Evolutionary conservation across 2,113 vertebrate species (phyloP), one percentile per base, ranked within the genome.

Genomic region (Tringa solitaria): DNA sequence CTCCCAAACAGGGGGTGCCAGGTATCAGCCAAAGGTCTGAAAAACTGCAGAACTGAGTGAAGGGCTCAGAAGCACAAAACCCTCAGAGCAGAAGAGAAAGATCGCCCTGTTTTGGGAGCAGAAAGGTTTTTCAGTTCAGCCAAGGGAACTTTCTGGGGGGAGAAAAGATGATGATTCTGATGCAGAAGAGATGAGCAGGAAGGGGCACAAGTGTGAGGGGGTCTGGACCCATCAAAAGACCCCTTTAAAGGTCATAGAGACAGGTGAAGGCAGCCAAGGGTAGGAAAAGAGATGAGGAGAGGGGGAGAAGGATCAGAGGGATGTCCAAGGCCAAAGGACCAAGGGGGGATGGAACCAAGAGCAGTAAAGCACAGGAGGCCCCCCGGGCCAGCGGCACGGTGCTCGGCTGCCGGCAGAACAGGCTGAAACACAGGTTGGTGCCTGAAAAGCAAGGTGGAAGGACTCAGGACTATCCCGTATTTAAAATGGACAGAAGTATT

Each of bases 341-440:
- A 28, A n/a, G 3, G 5, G 39, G 41, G 87, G 51, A 73, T 1
- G 12, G 60, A 26, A 67, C 7, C 46, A 45, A 30, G 46, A 60
- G 39, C 60, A 75, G 7, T 0, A 13, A 54, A 46, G 37, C 54
- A 90, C 13, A 43, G 53, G 30, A 95, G 35, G 41, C 53, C 6
- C 6, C 24, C 77, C 0, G 0, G 56, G 65, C 26, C 41, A 50
- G 20, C 3, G 1, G 46, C 45, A 54, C 7, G 35, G 74, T 59
- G 27, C 1, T 1, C 22, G 64, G 50, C 56, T 54, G 67, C 28
- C 69, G 54, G 33, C 7, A 41, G n/a, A 84, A 32, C 18, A 41
- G 73, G 35, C 24, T 39, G 37, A 70, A 68, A 85, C 35, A 51
- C 22, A 53, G 77, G 70, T 35, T 2, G 4, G 48, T 56, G 74